Percentiles rank a stretch among this genome's conserved stretches.
phyloP scores from a whole-genome alignment of 2,113 vertebrate genomes.

The Silurus glanis region DNA sequence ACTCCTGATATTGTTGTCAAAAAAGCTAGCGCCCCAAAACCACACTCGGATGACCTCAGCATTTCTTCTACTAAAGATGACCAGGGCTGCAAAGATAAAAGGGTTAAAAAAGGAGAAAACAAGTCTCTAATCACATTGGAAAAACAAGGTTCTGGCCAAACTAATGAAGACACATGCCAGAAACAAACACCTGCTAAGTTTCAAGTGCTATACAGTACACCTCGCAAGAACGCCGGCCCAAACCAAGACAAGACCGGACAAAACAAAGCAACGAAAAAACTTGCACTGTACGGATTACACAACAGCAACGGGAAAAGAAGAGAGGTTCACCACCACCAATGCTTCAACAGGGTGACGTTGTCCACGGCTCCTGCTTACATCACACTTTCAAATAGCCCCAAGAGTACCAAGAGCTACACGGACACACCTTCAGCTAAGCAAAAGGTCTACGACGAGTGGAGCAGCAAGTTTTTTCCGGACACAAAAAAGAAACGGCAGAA shows the following conservation, averaged over 20 bases:
- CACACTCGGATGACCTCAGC: background rate
- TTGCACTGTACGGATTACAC: constrained; percentile 27
- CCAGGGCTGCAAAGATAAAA: background rate
- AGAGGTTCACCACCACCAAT: background rate
- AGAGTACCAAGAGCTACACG: background rate
- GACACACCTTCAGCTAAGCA: constrained; percentile 39
- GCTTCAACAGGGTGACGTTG: background rate
- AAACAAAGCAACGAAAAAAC: background rate
- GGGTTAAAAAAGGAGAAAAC: background rate
- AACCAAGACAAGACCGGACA: background rate
- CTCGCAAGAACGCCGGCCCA: background rate
- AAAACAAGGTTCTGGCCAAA: background rate
- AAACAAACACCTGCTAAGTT: background rate
- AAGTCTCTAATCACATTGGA: background rate
- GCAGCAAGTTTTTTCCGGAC: constrained; percentile 27
- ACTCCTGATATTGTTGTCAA: constrained; percentile 34
- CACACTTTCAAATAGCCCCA: background rate
- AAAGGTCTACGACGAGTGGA: constrained; percentile 48
- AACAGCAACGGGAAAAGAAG: background rate
- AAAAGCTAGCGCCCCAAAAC: background rate
- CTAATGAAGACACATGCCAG: background rate
- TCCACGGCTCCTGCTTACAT: constrained; percentile 16
- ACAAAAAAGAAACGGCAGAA: background rate
- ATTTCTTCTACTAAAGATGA: background rate
- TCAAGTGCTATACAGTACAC: background rate